phyloP scores from a whole-genome alignment of 2,888 invertebrate genomes.

The Artemia sp. region DNA sequence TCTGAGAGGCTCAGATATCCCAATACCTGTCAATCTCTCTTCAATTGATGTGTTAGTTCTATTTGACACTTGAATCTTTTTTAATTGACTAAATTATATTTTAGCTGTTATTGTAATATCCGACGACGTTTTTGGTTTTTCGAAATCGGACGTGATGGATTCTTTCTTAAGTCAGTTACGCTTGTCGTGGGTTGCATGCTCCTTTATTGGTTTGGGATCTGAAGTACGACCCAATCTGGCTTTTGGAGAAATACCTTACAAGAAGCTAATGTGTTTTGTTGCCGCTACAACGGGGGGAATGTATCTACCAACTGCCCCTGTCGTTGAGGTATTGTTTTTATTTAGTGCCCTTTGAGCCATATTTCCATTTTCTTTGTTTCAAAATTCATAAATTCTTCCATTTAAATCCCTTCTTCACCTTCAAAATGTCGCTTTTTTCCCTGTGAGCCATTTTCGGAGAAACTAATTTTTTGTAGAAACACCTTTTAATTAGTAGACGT shows the following conservation, averaged over 20 bases:
- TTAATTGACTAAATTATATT: slow-evolving; percentile 23
- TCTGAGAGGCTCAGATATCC: too few species aligned
- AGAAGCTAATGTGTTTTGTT: slow-evolving; percentile 1
- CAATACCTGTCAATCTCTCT: too few species aligned
- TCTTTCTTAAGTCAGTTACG: slow-evolving; percentile 51
- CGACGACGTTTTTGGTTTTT: slow-evolving; percentile 48
- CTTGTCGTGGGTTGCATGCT: slow-evolving; percentile 27
- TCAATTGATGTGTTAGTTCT: too few species aligned
- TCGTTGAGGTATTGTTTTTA: neutral
- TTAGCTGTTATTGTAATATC: slow-evolving; percentile 52
- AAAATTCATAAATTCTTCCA: too few species aligned
- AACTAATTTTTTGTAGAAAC: too few species aligned
- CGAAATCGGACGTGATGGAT: slow-evolving; percentile 54
- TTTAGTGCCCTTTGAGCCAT: too few species aligned
- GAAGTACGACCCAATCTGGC: slow-evolving; percentile 3
- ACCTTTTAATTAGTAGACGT: too few species aligned
- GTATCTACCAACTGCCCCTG: neutral
- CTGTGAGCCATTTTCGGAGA: too few species aligned
- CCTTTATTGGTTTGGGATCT: neutral
- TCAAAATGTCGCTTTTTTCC: too few species aligned
- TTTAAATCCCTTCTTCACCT: too few species aligned
- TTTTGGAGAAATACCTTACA: neutral
- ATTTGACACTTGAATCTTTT: too few species aligned
- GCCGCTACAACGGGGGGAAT: neutral
- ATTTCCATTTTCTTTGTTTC: too few species aligned